Percentiles rank a stretch among this genome's conserved stretches.
These are phyloP conservation scores for Phalanger gymnotis DNA, from an alignment of 2,797 vertebrate genomes.

Conservation along the genomic window DNA sequence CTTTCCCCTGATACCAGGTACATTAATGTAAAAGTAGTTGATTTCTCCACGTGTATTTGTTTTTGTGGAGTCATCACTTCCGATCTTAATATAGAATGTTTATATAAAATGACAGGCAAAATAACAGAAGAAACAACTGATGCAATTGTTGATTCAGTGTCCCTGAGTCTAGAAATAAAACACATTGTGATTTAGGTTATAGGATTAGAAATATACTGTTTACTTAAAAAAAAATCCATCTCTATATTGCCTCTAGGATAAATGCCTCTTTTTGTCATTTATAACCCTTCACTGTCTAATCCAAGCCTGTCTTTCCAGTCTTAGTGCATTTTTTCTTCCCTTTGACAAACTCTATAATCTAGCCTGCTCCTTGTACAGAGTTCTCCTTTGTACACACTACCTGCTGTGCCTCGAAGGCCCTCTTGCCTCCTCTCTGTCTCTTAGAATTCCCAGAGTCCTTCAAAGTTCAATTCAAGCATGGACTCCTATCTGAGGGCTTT, in stretches of 20 bases:
- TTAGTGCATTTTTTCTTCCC: background rate
- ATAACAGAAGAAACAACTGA: background rate
- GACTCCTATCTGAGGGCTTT: background rate
- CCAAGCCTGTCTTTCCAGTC: background rate
- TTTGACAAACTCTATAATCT: background rate
- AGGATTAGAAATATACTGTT: background rate
- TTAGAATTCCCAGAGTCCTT: background rate
- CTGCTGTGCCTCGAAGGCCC: background rate
- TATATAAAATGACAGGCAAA: background rate
- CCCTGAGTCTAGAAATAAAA: background rate
- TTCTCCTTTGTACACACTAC: background rate
- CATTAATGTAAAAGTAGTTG: background rate
- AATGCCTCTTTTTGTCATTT: background rate
- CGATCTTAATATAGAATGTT: background rate
- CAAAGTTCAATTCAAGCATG: background rate
- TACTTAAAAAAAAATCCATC: background rate
- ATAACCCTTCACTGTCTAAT: background rate
- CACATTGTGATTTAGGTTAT: background rate
- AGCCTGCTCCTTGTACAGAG: background rate
- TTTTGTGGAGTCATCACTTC: background rate
- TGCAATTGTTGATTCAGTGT: background rate
- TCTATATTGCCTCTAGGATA: background rate
- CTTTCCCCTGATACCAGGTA: background rate
- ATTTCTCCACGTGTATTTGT: background rate
- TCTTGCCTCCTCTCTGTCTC: background rate